Conservation (phyloP, 2,113 vertebrate genomes). For the Delphinus delphis region DNA sequence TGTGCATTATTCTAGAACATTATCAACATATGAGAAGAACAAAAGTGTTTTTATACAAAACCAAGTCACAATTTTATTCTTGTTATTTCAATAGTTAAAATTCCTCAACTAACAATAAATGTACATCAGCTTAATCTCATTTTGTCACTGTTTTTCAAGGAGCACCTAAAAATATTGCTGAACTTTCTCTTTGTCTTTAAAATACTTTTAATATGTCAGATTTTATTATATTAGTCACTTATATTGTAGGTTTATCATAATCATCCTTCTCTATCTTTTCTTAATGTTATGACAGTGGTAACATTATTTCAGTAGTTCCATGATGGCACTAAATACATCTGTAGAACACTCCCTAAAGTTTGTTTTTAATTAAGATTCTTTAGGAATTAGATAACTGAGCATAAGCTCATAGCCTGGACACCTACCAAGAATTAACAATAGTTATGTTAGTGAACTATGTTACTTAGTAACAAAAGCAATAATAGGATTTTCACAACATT, state of each 20-base stretch:
- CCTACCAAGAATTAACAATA: slow-evolving; percentile 68
- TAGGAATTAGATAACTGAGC: slow-evolving; percentile 62
- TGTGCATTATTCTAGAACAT: neutral
- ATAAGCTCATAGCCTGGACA: slow-evolving; percentile 58
- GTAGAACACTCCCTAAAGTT: slow-evolving; percentile 43
- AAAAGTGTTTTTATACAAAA: neutral
- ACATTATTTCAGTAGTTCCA: slow-evolving; percentile 35
- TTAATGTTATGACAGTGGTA: neutral
- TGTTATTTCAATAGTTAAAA: neutral
- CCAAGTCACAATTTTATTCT: neutral
- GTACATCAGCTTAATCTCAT: neutral
- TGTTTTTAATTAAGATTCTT: slow-evolving; percentile 74
- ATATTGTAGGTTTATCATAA: neutral
- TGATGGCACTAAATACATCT: slow-evolving; percentile 38
- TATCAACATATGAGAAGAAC: neutral
- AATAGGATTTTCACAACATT: slow-evolving; percentile 52
- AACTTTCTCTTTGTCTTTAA: neutral
- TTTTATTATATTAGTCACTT: neutral
- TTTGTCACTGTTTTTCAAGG: neutral
- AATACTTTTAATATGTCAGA: neutral
- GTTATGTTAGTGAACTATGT: slow-evolving; percentile 53
- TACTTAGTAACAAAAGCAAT: slow-evolving; percentile 66
- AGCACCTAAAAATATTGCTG: neutral
- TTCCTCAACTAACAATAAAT: neutral
- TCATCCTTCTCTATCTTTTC: neutral